These are phyloP conservation scores for Phodopus roborovskii DNA, from an alignment of 2,113 vertebrate species.

Conservation along the genomic window DNA sequence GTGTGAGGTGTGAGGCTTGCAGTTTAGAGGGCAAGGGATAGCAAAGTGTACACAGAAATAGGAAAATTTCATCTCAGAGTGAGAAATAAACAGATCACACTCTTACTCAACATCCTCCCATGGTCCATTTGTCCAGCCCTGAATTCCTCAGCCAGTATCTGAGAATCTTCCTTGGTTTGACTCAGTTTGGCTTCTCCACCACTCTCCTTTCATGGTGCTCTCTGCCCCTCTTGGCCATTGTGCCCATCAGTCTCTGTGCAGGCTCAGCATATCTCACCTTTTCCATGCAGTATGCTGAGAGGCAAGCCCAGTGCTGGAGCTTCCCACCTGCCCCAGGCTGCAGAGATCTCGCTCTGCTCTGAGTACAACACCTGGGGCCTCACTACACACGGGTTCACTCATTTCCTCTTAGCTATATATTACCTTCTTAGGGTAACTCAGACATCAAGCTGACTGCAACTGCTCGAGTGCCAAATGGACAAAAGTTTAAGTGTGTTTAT, in stretches of 20 bases:
- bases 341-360: background rate
- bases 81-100: background rate
- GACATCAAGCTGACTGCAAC: background rate
- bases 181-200: background rate
- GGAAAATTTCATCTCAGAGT: background rate
- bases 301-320: background rate
- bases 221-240: too few relatives aligned
- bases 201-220: too few relatives aligned
- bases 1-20: background rate
- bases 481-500: too few relatives aligned
- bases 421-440: background rate
- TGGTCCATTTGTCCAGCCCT: background rate
- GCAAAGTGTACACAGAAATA: background rate
- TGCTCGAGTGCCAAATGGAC: background rate
- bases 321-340: background rate
- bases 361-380: background rate
- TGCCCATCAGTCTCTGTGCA: background rate
- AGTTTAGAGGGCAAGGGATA: background rate
- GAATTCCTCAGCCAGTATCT: background rate
- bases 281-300: background rate
- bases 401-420: background rate
- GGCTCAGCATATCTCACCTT: background rate
- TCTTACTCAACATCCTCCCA: background rate
- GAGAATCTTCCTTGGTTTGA: background rate
- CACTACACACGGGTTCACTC: background rate